Evolutionary conservation across 2,113 vertebrate genomes (phyloP).

Genomic region (Phalacrocorax brasilianus): DNA sequence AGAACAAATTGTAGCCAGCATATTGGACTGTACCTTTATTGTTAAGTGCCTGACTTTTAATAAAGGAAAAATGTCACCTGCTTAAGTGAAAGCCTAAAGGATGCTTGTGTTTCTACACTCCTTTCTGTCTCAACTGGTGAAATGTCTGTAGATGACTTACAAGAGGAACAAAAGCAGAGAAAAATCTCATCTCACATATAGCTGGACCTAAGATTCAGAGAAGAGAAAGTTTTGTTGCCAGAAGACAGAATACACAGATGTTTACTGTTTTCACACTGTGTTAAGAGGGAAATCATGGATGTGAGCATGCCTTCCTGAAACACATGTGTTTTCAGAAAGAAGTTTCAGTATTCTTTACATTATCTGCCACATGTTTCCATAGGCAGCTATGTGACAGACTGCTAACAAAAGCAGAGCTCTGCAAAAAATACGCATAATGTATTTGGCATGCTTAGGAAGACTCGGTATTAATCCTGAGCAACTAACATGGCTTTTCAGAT

Average conservation of each 20-base stretch:
- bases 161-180: neutral
- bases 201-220: neutral
- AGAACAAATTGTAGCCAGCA: neutral
- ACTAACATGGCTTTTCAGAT: neutral
- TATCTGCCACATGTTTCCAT: fast-evolving
- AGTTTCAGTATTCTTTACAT: neutral
- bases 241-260: neutral
- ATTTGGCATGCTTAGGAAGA: neutral
- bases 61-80: neutral
- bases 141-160: neutral
- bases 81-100: neutral
- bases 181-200: neutral
- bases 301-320: neutral
- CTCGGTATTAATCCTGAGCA: neutral
- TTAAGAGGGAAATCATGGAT: neutral
- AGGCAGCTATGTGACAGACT: neutral
- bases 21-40: neutral
- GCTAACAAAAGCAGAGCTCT: neutral
- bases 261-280: neutral
- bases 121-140: neutral
- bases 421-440: neutral
- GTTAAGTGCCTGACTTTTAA: neutral
- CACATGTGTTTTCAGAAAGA: neutral
- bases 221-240: neutral
- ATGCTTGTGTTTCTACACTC: neutral